Base-by-base conservation (phyloP, 2,888 invertebrate genomes). In the Acanthosoma haemorrhoidale region DNA sequence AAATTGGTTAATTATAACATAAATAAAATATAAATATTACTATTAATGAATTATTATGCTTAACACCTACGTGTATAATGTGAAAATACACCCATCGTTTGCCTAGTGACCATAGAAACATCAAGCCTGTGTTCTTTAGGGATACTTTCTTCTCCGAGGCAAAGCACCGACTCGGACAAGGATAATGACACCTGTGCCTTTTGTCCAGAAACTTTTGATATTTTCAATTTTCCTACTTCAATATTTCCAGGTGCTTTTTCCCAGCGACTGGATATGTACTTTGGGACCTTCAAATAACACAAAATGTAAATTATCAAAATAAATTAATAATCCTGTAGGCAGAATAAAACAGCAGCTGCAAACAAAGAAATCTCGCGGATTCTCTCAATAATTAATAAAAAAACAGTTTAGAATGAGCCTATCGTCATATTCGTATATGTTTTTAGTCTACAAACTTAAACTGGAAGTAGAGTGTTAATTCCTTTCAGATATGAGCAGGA, bases 191-290 rank as follows among this genome's bases (percentile, higher is more conserved):
- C 96, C 79, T 95, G 92, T 0, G 94, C 90, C 77, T 88, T 89
- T 77, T 91, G 90, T 5, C 91, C 91, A 13, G 87, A 86, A 61
- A 81, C 81, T 82, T 91, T 89, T 32, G 87, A 86, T 77, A 97
- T 96, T 78, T 89, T 90, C 68, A 97, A 82, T 81, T 94, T 94
- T 13, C 96, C 97, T 57, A 96, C 96, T 83, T 96, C 95, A 77
- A 92, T 88, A 78, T 91, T 91, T 51, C 92, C 91, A n/a, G 90
- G 87, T 8, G 93, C 89, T 79, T 92, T 93, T 78, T 94, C 92
- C 97, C 97, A 97, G 83, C 91, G 89, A 77, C 92, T 92, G 4
- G 96, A 92, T 76, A 97, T 89, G 80, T 97, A 97, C 82, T 97
- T 97, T 1, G 97, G 97, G 9, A 86, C 84, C 84, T 84, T 8